These are phyloP conservation scores for Drosophila bocki DNA, from an alignment of 1,140 invertebrate species.

Conservation along the genomic window DNA sequence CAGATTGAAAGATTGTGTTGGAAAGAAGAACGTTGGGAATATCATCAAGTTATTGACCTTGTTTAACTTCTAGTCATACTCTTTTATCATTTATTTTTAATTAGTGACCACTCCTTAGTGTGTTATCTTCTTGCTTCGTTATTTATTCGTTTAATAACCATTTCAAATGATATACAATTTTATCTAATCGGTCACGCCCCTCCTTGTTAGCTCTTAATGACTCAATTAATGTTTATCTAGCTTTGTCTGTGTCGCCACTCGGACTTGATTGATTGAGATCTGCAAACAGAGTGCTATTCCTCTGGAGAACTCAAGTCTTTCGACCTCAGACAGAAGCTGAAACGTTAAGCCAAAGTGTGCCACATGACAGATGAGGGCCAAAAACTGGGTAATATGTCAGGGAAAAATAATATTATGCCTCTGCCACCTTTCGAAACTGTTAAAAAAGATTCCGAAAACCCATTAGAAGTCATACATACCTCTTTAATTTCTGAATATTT, in stretches of 20 bases:
- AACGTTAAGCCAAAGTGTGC: background rate
- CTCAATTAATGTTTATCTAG: conserved; percentile 70
- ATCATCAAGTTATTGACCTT: conserved; percentile 14
- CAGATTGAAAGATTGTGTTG: conserved; percentile 24
- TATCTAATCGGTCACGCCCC: conserved; percentile 69
- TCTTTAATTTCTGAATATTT: conserved; percentile 17
- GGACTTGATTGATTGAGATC: conserved; percentile 53
- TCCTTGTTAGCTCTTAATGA: conserved; percentile 60
- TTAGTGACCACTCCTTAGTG: background rate
- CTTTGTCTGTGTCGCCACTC: conserved; percentile 36
- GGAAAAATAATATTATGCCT: background rate
- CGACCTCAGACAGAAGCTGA: conserved; percentile 6
- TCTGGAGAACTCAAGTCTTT: conserved; percentile 18
- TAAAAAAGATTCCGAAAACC: conserved; percentile 1
- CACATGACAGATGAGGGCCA: conserved; percentile 7
- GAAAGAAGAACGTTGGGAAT: conserved; percentile 1
- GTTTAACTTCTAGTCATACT: background rate
- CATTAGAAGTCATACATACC: conserved; percentile 10
- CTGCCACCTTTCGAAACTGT: background rate
- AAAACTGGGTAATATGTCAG: background rate
- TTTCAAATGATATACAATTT: conserved; percentile 63
- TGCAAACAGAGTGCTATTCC: conserved; percentile 30
- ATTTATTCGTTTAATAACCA: conserved; percentile 42
- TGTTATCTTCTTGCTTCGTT: conserved; percentile 1
- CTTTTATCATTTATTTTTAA: conserved; percentile 6